phyloP scores from a whole-genome alignment of 1,140 invertebrate species.

The Diplogasteroides magnus region DNA sequence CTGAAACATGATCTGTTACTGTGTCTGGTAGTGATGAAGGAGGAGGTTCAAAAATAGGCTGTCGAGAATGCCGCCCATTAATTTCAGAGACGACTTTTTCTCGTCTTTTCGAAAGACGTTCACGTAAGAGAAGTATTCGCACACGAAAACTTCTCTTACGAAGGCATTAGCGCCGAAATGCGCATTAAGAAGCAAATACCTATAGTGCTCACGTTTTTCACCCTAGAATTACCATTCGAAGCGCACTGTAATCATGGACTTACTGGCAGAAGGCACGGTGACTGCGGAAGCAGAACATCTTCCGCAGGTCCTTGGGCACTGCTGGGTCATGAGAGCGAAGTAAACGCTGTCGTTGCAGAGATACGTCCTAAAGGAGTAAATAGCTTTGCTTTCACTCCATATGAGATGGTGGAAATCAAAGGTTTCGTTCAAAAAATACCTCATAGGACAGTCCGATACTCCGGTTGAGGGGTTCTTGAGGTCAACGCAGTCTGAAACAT shows the following conservation, averaged over 20 bases:
- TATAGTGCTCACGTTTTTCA: too few relatives aligned
- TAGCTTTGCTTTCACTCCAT: too few relatives aligned
- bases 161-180: neutral
- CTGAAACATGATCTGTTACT: neutral
- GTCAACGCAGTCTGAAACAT: constrained; percentile 14
- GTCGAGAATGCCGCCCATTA: too few relatives aligned
- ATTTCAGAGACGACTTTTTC: too few relatives aligned
- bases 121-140: too few relatives aligned
- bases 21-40: too few relatives aligned
- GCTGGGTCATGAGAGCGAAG: constrained; percentile 24
- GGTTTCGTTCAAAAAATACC: neutral
- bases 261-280: constrained; percentile 1
- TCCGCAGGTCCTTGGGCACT: constrained; percentile 26
- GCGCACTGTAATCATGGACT: too few relatives aligned
- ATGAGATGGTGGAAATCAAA: neutral
- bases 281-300: constrained; percentile 7
- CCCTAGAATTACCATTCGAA: too few relatives aligned
- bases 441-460: constrained; percentile 16
- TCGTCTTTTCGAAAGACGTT: too few relatives aligned
- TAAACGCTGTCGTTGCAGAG: constrained; percentile 25
- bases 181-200: too few relatives aligned
- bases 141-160: neutral
- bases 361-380: too few relatives aligned
- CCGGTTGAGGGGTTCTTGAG: constrained; percentile 15
- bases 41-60: neutral